These are phyloP conservation scores for Lytechinus pictus DNA, from an alignment of 35 echinoderm and acorn worm genomes.

Conservation along the genomic window DNA sequence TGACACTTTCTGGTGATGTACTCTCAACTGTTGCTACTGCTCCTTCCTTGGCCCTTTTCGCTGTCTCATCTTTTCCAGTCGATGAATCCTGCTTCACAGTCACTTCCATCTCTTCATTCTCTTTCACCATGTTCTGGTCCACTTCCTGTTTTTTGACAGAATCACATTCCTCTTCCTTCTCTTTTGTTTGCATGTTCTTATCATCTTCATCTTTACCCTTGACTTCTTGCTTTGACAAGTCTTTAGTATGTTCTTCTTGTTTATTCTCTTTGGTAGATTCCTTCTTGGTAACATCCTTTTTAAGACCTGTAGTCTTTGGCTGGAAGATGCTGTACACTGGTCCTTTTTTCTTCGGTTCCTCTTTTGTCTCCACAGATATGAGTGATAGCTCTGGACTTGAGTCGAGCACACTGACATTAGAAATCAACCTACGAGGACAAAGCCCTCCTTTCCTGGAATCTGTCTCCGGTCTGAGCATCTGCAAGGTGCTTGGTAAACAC, in stretches of 20 bases:
- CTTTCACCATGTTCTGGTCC: neutral
- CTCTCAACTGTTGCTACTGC: neutral
- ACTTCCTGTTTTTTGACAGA: neutral
- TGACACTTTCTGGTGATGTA: neutral
- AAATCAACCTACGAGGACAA: constrained; percentile 20
- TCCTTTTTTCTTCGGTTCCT: constrained; percentile 24
- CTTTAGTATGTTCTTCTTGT: neutral
- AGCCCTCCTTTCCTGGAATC: neutral
- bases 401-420: constrained; percentile 48
- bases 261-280: neutral
- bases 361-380: constrained; percentile 28
- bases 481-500: neutral
- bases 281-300: constrained; percentile 37
- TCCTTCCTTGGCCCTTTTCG: neutral
- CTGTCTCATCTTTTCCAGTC: neutral
- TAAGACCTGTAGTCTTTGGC: neutral
- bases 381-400: constrained; percentile 44
- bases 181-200: neutral
- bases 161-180: neutral
- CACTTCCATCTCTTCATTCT: neutral
- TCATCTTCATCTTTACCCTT: constrained; percentile 36
- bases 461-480: neutral
- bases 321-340: constrained; percentile 62
- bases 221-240: neutral
- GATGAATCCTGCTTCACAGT: neutral